Conservation (phyloP, 2,888 invertebrate species). For the Heteromyza rotundicornis region DNA sequence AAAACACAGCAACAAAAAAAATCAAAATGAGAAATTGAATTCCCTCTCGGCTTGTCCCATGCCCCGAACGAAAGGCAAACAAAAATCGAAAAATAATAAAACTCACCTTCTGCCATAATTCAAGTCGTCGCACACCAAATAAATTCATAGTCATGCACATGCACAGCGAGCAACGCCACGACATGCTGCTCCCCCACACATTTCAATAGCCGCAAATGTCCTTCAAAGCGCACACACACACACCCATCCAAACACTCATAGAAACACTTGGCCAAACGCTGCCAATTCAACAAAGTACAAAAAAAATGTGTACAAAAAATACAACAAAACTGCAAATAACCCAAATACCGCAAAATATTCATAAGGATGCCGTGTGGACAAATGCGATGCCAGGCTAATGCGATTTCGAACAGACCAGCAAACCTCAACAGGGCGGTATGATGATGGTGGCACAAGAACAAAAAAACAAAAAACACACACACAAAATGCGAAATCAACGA, state of each 20-base stretch:
- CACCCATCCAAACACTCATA: no score
- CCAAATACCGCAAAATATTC: conserved; percentile 3
- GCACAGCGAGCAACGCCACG: background rate
- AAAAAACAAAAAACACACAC: no score
- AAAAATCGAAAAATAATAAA: conserved; percentile 37
- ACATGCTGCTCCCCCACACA: background rate
- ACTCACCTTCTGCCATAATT: conserved; percentile 48
- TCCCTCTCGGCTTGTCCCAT: no score
- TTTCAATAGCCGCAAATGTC: background rate
- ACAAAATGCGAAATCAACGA: conserved; percentile 5
- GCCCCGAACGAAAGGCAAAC: background rate
- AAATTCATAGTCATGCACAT: conserved; percentile 48
- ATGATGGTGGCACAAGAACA: background rate
- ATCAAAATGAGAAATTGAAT: conserved; percentile 16
- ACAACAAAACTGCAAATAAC: no score
- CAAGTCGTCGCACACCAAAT: conserved; percentile 37
- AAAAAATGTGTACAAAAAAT: conserved; percentile 11
- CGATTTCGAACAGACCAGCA: background rate
- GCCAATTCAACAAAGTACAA: background rate
- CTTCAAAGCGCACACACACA: background rate
- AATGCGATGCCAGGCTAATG: background rate
- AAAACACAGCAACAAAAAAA: no score
- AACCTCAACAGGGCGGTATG: background rate
- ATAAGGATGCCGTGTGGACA: background rate
- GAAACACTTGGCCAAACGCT: no score